Conservation (phyloP, 2,113 vertebrate species). For the Glaucidium brasilianum region DNA sequence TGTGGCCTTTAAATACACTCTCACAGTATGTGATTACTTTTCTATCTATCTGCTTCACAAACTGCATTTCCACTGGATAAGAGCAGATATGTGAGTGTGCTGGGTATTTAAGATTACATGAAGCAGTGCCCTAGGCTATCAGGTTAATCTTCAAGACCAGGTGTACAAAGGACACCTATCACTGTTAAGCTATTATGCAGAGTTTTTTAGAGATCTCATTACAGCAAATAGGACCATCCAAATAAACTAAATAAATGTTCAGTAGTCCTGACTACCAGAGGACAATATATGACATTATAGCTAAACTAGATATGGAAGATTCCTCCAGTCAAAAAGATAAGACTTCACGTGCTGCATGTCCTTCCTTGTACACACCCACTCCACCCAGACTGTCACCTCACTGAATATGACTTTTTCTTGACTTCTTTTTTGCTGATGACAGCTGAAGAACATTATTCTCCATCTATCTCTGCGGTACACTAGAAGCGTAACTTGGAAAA, state of each 20-base stretch:
- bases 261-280: background rate
- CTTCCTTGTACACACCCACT: background rate
- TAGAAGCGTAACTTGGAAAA: background rate
- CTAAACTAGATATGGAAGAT: background rate
- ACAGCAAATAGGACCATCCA: background rate
- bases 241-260: background rate
- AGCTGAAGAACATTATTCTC: background rate
- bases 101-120: background rate
- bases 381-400: background rate
- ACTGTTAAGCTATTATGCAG: background rate
- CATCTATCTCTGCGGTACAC: background rate
- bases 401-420: background rate
- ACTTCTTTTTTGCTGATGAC: background rate
- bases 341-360: background rate
- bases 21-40: background rate
- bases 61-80: background rate
- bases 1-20: background rate
- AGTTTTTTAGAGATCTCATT: background rate
- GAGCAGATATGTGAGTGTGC: background rate
- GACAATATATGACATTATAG: background rate
- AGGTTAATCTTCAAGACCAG: background rate
- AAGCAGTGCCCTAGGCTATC: background rate
- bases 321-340: background rate
- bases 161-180: background rate
- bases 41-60: background rate